Percentiles rank a stretch among this genome's conserved stretches.
These are phyloP conservation scores for Saccostrea echinata DNA, from an alignment of 1,140 invertebrate species.

Conservation along the genomic window DNA sequence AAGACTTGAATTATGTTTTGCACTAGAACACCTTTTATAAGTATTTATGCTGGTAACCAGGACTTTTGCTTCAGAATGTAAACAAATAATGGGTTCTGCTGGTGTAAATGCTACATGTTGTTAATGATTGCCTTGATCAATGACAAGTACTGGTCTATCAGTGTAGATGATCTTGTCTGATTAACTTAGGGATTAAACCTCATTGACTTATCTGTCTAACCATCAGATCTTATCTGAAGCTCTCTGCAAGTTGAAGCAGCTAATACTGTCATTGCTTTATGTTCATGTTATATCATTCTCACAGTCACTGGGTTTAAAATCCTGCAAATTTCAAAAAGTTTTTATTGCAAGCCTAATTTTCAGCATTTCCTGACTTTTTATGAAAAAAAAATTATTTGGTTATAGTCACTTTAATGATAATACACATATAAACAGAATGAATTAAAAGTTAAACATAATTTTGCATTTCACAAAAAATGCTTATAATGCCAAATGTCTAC, in stretches of 20 bases:
- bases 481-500: too few species aligned
- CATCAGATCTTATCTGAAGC: background rate
- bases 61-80: background rate
- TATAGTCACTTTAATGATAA: background rate
- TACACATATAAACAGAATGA: background rate
- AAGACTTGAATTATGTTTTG: background rate
- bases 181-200: conserved; percentile 3
- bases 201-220: background rate
- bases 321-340: background rate
- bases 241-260: background rate
- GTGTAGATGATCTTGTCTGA: conserved; percentile 17
- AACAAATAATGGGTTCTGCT: background rate
- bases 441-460: background rate
- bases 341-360: background rate
- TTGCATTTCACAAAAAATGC: too few species aligned
- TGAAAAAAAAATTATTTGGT: background rate
- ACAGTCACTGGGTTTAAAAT: conserved; percentile 16
- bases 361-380: background rate
- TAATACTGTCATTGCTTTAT: background rate
- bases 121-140: conserved; percentile 25
- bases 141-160: conserved; percentile 18
- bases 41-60: background rate
- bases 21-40: background rate
- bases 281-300: background rate
- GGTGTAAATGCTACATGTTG: conserved; percentile 20